Evolutionary conservation across 2,888 invertebrate species (phyloP).

Genomic region (Achlya flavicornis): DNA sequence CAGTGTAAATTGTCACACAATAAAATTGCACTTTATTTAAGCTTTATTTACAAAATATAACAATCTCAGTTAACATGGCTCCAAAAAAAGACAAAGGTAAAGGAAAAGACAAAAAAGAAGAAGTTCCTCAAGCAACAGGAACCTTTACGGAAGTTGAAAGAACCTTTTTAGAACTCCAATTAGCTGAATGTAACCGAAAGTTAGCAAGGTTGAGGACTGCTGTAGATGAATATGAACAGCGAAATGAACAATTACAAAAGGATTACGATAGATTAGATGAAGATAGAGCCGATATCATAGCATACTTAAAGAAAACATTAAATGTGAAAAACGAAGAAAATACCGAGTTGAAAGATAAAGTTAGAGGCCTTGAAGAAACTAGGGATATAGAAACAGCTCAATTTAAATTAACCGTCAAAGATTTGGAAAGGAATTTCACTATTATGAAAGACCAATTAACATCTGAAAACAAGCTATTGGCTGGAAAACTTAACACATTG

Average conservation of each 20-base stretch:
- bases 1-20: slow-evolving; percentile 24
- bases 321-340: slow-evolving; percentile 88
- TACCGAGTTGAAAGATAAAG: slow-evolving; percentile 86
- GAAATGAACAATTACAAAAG: slow-evolving; percentile 86
- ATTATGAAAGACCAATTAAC: slow-evolving; percentile 92
- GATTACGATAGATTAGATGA: slow-evolving; percentile 88
- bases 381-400: slow-evolving; percentile 87
- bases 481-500: slow-evolving; percentile 93
- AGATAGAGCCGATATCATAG: slow-evolving; percentile 93
- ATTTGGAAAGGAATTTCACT: slow-evolving; percentile 88
- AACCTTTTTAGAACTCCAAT: slow-evolving; percentile 91
- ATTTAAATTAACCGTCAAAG: slow-evolving; percentile 86
- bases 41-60: slow-evolving; percentile 19
- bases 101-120: slow-evolving; percentile 62
- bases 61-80: slow-evolving; percentile 49
- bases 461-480: slow-evolving; percentile 93
- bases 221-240: slow-evolving; percentile 88
- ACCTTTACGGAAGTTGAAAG: slow-evolving; percentile 88
- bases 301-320: slow-evolving; percentile 90
- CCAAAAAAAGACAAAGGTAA: slow-evolving; percentile 73
- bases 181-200: slow-evolving; percentile 92
- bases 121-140: slow-evolving; percentile 63
- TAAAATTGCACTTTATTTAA: slow-evolving; percentile 21
- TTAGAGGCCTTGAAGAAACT: slow-evolving; percentile 88
- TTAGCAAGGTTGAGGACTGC: slow-evolving; percentile 87